Base-by-base conservation (phyloP, 2,797 vertebrate genomes). In the Aselliscus stoliczkanus region DNA sequence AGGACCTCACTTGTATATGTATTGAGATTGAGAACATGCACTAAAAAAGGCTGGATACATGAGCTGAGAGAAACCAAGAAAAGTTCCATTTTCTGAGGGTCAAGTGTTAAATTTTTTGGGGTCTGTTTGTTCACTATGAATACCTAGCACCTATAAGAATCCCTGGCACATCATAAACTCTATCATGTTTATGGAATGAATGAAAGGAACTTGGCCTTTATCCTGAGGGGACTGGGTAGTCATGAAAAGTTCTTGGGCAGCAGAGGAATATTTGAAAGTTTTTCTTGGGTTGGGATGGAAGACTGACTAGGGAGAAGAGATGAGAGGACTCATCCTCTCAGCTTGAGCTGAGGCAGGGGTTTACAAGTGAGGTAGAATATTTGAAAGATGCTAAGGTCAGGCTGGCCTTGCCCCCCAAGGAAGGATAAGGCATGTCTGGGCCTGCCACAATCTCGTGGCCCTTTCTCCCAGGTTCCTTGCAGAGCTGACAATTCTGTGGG, bases 401-500 rank as follows among this genome's bases (percentile, higher is more conserved):
- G 18, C 44, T 58, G n/a, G 15, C 58, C 65, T 50, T n/a, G 11
- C 17, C 39, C 62, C 13, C 31, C 73, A 42, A 72, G 69, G 10
- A 60, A 56, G 37, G 27, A 20, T 23, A 14, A 76, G 67, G 79
- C 12, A 34, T 0, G 1, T 5, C 60, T 54, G 60, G 44, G 47
- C 50, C 34, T 39, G 10, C n/a, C 44, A 73, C 29, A 6, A 27
- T 54, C 77, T 70, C 13, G 2, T 10, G 56, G 23, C 37, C 27
- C 42, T 62, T 65, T 54, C 23, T 70, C 10, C 13, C 89, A 99
- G 99, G 97, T 99, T 99, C 97, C 98, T 99, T 37, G 96, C 98
- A 27, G 99, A 99, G 93, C 97, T 99, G 13, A 97, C 97, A 93
- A 97, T 0, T 1, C 99, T 99, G 98, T 95, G 99, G 88, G 98